Percentiles rank a stretch among this genome's conserved stretches.
Conservation (phyloP, 1,140 invertebrate species). For the Galleria mellonella region DNA sequence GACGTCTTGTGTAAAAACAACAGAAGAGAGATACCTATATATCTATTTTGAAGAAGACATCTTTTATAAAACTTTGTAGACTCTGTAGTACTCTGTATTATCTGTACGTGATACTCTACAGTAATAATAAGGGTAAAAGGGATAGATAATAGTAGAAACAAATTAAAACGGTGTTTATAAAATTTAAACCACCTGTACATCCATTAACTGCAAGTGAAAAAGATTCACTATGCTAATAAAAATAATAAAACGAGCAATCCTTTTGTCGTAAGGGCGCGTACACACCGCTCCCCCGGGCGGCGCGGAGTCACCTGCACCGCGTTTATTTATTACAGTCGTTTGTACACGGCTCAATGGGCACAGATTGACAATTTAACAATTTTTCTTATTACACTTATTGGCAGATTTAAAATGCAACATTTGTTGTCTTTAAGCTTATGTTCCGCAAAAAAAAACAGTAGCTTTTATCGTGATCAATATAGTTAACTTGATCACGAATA, state of each 20-base stretch:
- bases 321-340: conserved; percentile 50
- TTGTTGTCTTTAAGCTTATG: no score
- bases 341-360: conserved; percentile 35
- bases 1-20: no score
- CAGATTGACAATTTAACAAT: conserved; percentile 20
- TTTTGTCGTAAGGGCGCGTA: conserved; percentile 48
- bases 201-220: conserved; percentile 12
- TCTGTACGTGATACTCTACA: no score
- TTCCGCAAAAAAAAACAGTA: no score
- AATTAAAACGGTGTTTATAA: neutral
- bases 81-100: no score
- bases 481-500: no score
- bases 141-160: neutral
- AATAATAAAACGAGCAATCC: conserved; percentile 60
- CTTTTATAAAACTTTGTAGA: no score
- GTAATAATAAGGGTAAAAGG: no score
- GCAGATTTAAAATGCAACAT: neutral
- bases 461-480: no score
- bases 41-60: no score
- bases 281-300: conserved; percentile 35
- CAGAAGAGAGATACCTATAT: no score
- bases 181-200: conserved; percentile 22
- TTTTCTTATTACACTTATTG: neutral
- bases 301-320: conserved; percentile 43
- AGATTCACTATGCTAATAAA: conserved; percentile 46